Conservation (phyloP, 2,797 vertebrate species). For the Pelochelys cantorii region DNA sequence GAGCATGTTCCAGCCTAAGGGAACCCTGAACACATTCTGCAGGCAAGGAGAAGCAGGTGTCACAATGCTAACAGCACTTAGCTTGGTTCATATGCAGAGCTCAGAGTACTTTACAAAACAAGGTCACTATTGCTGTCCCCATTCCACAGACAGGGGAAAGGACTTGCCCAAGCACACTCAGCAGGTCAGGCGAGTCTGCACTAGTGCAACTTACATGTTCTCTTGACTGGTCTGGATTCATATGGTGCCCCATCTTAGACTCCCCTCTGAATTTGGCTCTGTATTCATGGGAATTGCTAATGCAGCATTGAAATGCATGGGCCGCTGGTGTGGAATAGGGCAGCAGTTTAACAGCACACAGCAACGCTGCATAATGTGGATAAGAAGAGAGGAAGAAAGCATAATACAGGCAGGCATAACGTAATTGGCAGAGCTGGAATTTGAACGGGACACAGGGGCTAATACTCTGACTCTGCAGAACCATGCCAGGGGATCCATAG, state of each 20-base stretch:
- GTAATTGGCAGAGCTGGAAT: background rate
- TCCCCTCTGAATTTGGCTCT: background rate
- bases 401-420: background rate
- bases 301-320: background rate
- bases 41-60: background rate
- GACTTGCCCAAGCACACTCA: background rate
- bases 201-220: background rate
- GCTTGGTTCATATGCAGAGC: background rate
- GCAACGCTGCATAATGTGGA: background rate
- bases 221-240: background rate
- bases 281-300: background rate
- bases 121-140: accelerated
- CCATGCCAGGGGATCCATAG: background rate
- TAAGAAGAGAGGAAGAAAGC: background rate
- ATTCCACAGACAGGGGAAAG: background rate
- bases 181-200: background rate
- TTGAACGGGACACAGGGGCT: background rate
- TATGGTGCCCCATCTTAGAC: background rate
- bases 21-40: background rate
- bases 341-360: background rate
- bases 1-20: background rate
- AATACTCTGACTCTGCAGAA: background rate
- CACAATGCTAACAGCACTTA: background rate
- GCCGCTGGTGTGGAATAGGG: background rate
- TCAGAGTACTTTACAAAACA: background rate